Evolutionary conservation across 2,888 invertebrate genomes (phyloP), one percentile per base, ranked within the genome.

Genomic region (Lithophane leautieri): DNA sequence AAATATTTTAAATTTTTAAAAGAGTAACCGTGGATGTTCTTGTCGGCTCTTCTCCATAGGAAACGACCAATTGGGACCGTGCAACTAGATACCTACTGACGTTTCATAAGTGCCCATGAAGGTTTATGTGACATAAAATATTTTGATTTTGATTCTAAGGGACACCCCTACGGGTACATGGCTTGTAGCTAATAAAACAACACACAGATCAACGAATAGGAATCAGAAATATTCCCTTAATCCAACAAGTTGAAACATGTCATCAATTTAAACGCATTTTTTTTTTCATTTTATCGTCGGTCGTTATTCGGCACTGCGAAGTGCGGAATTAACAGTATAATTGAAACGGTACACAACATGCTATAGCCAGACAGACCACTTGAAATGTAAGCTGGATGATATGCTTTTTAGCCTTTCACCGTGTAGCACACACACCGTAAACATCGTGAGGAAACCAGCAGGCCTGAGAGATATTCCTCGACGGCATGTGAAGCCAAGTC

Each of bases 201-300:
- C 28, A 42, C 50, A 44, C n/a, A 42, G n/a, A n/a, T 34, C 12
- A 44, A 34, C 22, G 12, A 47, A 47, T 1, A 47, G 0, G 2
- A 63, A 75, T 73, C 62, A 47, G 22, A 54, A 73, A 54, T 34
- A 62, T 74, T 34, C 52, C n/a, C 12, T 28, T 4, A 25, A 0
- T 2, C 16, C 22, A 63, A 58, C 63, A 74, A 74, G 56, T 63
- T 63, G 47, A 28, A 58, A 74, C 74, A 73, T 19, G 74, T 56
- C 56, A 56, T 56, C 54, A 56, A 28, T 73, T 73, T 62, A 58
- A 56, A 74, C 40, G n/a, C 9, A 19, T 58, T 63, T 63, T 56
- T 7, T 56, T 40, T 40, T n/a, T n/a, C 75, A 63, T 25, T 58
- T 68, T n/a, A 28, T 22, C 3, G 22, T 16, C 12, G 61, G 22